Evolutionary conservation across 2,113 vertebrate species (phyloP), one percentile per base, ranked within the genome.

Genomic region (Lepidothrix coronata): DNA sequence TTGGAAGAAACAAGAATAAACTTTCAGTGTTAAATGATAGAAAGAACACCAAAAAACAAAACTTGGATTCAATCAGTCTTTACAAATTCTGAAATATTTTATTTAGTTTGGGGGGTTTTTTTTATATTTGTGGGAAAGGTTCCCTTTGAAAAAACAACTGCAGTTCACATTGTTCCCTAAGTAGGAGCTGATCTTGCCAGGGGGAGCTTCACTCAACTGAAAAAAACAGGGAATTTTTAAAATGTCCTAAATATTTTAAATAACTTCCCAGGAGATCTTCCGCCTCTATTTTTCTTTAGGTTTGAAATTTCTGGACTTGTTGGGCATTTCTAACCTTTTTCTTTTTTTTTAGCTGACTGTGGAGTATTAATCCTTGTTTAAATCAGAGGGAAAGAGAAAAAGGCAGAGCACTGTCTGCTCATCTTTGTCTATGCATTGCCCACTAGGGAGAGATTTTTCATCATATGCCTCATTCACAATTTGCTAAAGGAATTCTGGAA

Each of bases 401-500:
- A 25, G 41, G 25, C 33, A 85, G 55, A 95, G 31, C 46, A n/a
- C 8, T 59, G 27, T 71, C 88, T 94, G 27, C 71, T 90, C 71
- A 77, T 71, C 51, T 96, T 91, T 93, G 41, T 54, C 77, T 57
- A 3, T 46, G 27, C 4, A 1, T 54, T 73, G 20, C 93, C 63
- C 54, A 55, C 89, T 76, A 62, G 46, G 43, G 78, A 93, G 70
- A 88, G n/a, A 83, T 80, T 94, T 91, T 88, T 96, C 58, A 20
- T 93, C 91, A 91, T 71, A 43, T 76, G 58, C 46, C 44, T 88
- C 41, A 57, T 76, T 95, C 85, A 88, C 66, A 89, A 5, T 62
- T 96, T 94, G 37, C 43, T 90, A 72, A 82, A 95, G 63, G 55
- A 94, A 43, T 83, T 75, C 52, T 84, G 66, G 35, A 89, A 71